These are phyloP conservation scores for Nestor notabilis DNA, from an alignment of 2,113 vertebrate genomes.

Conservation along the genomic window DNA sequence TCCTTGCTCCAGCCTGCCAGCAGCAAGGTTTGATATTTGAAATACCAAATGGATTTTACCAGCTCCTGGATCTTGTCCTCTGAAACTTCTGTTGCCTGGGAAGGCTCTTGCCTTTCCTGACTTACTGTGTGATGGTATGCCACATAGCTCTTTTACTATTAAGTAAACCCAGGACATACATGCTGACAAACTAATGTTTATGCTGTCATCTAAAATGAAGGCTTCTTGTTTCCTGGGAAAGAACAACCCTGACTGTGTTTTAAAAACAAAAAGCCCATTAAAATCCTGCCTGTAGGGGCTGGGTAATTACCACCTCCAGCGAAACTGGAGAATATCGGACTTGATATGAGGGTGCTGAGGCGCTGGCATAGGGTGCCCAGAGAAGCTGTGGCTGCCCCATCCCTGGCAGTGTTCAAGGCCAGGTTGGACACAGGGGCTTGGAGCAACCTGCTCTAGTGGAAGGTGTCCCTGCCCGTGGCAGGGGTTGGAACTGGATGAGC, in stretches of 20 bases:
- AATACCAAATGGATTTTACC: neutral
- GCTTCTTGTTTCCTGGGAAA: neutral
- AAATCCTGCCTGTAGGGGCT: neutral
- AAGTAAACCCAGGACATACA: neutral
- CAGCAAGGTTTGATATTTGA: neutral
- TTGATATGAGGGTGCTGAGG: too few relatives aligned
- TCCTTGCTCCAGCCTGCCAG: neutral
- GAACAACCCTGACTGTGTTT: neutral
- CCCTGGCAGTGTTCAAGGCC: too few relatives aligned
- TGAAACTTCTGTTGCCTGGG: neutral
- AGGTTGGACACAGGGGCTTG: too few relatives aligned
- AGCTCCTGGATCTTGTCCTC: neutral
- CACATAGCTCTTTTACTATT: neutral
- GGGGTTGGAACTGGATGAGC: neutral
- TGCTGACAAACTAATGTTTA: neutral
- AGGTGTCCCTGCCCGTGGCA: too few relatives aligned
- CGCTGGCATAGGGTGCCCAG: too few relatives aligned
- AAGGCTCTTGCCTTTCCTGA: neutral
- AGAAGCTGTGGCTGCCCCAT: too few relatives aligned
- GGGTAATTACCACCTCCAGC: too few relatives aligned
- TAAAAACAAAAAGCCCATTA: neutral
- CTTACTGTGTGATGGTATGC: neutral
- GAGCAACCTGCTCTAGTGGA: too few relatives aligned
- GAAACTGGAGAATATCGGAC: neutral
- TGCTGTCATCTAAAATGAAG: neutral